These are phyloP conservation scores for Tonatia bakeri DNA, from an alignment of 2,113 vertebrate genomes.

Conservation along the genomic window DNA sequence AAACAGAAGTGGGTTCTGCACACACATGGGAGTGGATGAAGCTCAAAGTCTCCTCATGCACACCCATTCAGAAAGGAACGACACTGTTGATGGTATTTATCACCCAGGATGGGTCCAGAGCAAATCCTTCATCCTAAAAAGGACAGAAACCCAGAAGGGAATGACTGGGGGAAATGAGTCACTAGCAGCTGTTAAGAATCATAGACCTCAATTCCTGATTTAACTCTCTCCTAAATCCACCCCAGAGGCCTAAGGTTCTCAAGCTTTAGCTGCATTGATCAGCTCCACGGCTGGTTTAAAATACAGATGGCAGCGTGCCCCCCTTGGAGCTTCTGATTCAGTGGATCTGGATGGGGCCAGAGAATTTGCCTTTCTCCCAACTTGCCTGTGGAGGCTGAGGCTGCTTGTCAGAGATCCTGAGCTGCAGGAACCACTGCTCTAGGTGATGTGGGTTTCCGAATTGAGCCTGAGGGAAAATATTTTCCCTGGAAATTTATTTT, in stretches of 20 bases:
- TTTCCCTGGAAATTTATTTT: not conserved
- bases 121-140: conserved; percentile 74
- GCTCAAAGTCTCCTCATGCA: not conserved
- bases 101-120: not conserved
- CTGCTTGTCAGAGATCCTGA: not conserved
- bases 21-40: not conserved
- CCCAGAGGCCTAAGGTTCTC: not conserved
- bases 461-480: not conserved
- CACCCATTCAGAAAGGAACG: not conserved
- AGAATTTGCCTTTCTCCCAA: not conserved
- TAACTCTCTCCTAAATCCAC: conserved; percentile 53
- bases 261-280: not conserved
- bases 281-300: not conserved
- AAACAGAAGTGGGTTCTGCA: not conserved
- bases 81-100: conserved; percentile 51
- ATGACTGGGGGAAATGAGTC: conserved; percentile 65
- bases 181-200: conserved; percentile 71
- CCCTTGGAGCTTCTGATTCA: not conserved
- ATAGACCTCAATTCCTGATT: conserved; percentile 42
- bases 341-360: too few relatives aligned
- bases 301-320: not conserved
- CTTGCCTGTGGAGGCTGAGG: not conserved
- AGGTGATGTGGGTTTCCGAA: not conserved
- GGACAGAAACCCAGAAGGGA: conserved; percentile 62
- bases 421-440: not conserved